These are phyloP conservation scores for Oryzias celebensis DNA, from an alignment of 2,113 vertebrate species.

Conservation along the genomic window DNA sequence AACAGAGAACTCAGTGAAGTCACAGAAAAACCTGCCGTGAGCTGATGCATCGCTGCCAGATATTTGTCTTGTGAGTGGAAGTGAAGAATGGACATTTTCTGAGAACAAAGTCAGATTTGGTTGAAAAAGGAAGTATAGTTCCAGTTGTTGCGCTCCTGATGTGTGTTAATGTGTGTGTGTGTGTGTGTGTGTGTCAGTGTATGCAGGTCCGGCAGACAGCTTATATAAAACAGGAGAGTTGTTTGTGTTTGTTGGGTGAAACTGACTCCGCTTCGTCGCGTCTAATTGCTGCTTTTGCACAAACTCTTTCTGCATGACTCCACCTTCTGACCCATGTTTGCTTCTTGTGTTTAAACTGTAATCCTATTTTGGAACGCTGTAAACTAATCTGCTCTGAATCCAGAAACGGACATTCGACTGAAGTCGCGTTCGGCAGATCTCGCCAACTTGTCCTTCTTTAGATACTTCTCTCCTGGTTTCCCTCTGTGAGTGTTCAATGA, in stretches of 20 bases:
- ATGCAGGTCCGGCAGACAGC: not conserved
- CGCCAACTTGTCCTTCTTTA: not conserved
- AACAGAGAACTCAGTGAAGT: too few relatives aligned
- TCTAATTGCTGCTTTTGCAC: slow-evolving; percentile 42
- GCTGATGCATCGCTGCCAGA: too few relatives aligned
- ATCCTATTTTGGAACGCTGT: slow-evolving; percentile 22
- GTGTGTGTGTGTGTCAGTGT: not conserved
- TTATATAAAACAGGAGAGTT: slow-evolving; percentile 2
- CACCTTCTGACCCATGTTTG: slow-evolving; percentile 16
- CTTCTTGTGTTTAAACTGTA: slow-evolving; percentile 31
- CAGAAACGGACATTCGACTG: not conserved
- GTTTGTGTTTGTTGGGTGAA: slow-evolving; percentile 19
- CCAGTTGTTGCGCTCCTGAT: not conserved
- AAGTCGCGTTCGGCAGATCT: not conserved
- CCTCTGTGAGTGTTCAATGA: slow-evolving; percentile 2
- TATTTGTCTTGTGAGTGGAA: too few relatives aligned
- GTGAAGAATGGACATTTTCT: too few relatives aligned
- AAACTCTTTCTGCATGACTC: slow-evolving; percentile 25
- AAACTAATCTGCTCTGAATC: not conserved
- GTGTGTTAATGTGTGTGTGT: not conserved
- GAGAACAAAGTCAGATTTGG: not conserved
- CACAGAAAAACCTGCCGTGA: too few relatives aligned
- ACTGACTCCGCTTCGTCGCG: slow-evolving; percentile 18
- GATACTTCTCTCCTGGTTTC: not conserved
- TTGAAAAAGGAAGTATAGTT: not conserved